Evolutionary conservation across 2,113 vertebrate species (phyloP).

Genomic region (Leucoraja erinaceus): DNA sequence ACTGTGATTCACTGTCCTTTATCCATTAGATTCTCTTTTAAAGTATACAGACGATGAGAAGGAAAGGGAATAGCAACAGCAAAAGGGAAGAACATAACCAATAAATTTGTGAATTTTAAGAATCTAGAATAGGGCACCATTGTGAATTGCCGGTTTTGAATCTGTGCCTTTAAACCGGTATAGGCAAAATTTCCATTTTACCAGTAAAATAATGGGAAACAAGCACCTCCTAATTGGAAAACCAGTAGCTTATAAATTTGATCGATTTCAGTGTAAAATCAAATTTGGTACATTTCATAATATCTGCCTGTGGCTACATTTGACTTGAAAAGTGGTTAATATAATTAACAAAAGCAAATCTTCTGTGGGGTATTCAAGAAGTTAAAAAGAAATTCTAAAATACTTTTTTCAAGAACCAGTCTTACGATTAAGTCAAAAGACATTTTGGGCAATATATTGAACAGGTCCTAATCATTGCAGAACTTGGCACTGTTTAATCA

Average conservation of each 20-base stretch:
- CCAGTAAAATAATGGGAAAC: background rate
- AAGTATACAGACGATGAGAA: background rate
- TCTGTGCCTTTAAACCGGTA: background rate
- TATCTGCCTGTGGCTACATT: background rate
- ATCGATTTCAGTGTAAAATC: background rate
- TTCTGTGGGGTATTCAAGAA: background rate
- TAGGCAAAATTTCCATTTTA: background rate
- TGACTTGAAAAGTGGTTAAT: background rate
- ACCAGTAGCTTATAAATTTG: background rate
- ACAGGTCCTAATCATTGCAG: background rate
- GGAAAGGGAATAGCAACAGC: background rate
- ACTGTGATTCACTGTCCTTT: background rate
- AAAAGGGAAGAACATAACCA: background rate
- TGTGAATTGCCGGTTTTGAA: background rate
- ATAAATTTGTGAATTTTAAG: background rate
- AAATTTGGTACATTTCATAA: background rate
- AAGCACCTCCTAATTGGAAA: background rate
- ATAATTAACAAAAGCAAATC: background rate
- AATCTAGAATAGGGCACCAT: background rate
- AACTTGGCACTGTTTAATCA: background rate
- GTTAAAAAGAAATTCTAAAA: background rate
- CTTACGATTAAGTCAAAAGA: background rate
- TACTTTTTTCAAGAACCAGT: background rate
- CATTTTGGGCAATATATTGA: background rate
- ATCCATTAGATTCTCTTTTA: slow-evolving; percentile 23